Conservation (phyloP, 1,140 invertebrate species). For the Heliconius melpomene region DNA sequence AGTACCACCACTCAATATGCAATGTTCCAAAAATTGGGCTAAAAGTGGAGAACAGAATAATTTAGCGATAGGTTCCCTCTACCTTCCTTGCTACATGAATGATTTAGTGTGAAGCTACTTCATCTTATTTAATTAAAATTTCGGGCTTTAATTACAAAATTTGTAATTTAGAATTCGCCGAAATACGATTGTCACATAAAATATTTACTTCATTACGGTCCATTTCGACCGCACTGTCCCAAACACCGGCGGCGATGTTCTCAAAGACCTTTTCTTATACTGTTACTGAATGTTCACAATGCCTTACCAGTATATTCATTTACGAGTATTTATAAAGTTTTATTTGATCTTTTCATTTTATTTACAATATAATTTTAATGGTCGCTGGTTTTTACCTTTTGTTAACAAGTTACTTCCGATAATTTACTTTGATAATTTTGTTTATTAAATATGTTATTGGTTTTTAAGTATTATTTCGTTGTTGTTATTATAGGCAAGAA, state of each 20-base stretch:
- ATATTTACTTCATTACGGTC: slow-evolving; percentile 4
- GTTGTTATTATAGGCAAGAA: too few species aligned
- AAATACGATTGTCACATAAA: background rate
- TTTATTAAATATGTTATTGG: background rate
- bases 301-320: background rate
- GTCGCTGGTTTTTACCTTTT: background rate
- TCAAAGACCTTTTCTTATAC: background rate
- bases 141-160: background rate
- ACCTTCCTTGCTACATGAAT: too few species aligned
- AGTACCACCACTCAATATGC: too few species aligned
- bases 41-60: background rate
- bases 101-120: too few species aligned
- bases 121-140: too few species aligned
- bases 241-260: background rate
- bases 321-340: background rate
- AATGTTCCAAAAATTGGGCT: too few species aligned
- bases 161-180: background rate
- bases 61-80: too few species aligned
- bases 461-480: background rate
- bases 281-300: slow-evolving; percentile 8
- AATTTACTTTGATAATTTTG: background rate
- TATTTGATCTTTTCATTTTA: background rate
- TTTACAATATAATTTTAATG: background rate
- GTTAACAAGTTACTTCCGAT: background rate
- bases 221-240: slow-evolving; percentile 6